Evolutionary conservation across 1,140 invertebrate species (phyloP), one percentile per base, ranked within the genome.

Genomic region (Habropoda laboriosa): DNA sequence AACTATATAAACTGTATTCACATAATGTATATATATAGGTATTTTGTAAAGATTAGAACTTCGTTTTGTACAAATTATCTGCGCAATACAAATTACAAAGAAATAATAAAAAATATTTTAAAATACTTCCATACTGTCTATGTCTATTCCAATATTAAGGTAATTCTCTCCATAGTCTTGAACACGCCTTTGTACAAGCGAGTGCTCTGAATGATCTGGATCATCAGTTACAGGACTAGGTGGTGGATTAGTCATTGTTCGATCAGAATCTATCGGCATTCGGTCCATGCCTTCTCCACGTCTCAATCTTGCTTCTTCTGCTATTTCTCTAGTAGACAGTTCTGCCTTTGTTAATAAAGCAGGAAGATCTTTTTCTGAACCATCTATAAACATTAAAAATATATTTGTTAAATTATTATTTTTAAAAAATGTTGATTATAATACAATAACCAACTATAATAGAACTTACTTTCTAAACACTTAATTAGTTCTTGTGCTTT

Each of bases 141-240:
- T 94, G 76, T 94, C 95, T 79, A 94, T 94, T 89, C 94, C 95
- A 42, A 96, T 93, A 89, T 96, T 95, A 38, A 96, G 93, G 92
- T 95, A 95, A 89, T 96, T 95, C 55, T 96, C 95, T 21, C 76
- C 83, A 79, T 93, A 93, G 45, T 92, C 91, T 78, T 94, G 92
- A 80, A 94, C 92, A 81, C 94, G 94, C 79, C 93, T 92, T 82
- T 94, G 94, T 18, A 92, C 91, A 79, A 93, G 92, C 16, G 93
- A 94, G 85, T 96, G 95, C 72, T 95, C 95, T 70, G 95, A 95
- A 88, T 95, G 94, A 86, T 96, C 96, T 32, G 95, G 95, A 77
- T 95, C 94, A 90, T 96, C 95, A 0, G 96, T 96, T 47, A 95
- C 96, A 6, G 96, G 96, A 45, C 96, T 96, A 16, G 96, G 96